Base-by-base conservation (phyloP, 2,797 vertebrate species). In the Acanthiza pusilla region DNA sequence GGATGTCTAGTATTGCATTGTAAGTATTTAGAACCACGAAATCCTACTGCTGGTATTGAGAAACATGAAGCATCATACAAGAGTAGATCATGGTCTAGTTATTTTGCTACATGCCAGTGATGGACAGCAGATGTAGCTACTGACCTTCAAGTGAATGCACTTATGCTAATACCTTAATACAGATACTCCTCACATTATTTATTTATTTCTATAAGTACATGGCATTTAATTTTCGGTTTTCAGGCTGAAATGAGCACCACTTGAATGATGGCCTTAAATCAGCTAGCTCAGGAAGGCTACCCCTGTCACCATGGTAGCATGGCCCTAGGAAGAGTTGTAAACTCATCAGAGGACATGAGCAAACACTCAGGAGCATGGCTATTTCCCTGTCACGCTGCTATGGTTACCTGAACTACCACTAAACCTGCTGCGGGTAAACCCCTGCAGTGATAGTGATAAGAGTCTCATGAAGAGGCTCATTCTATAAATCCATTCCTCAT, bases 361-460 rank as follows among this genome's bases (percentile, higher is more conserved):
- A 89, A 92, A 83, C 34, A 91, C 45, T 60, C 71, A 51, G 40
- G 72, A 89, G 67, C 29, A 45, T 8, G 10, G 42, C 54, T 81
- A 36, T 79, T 76, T 70, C 67, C 29, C 60, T 48, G 7, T 34
- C 25, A 17, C 43, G 45, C 85, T 15, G 5, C 65, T 36, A 80
- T 34, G 50, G 87, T 82, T 80, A 89, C 72, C 79, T 48, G 36
- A 85, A 48, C 22, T 13, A 54, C 42, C 13, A 26, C 32, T 36
- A 74, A 72, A 78, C 30, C 47, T 65, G 38, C 14, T 32, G 3
- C 14, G 34, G 17, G 42, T 36, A 80, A 83, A 68, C 14, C 23
- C 26, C 34, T 43, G 54, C 47, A 79, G 43, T 0, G 1, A 2
- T 43, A 79, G 43, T 0, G 1, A 2, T 43, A 58, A 72, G 4